phyloP scores from a whole-genome alignment of 2,797 vertebrate species.

The Steatocranus sp. region DNA sequence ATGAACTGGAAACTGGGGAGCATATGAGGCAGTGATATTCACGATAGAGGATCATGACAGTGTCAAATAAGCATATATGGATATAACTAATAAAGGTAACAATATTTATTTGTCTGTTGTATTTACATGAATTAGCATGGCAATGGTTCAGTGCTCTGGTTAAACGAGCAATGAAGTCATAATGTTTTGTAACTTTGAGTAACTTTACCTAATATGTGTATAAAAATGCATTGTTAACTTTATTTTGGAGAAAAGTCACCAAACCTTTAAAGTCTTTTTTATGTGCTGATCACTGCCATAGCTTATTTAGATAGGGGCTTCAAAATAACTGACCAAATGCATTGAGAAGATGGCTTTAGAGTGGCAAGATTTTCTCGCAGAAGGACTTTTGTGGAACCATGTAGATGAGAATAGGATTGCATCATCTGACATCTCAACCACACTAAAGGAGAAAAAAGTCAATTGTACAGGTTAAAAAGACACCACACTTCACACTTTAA shows the following conservation, averaged over 20 bases:
- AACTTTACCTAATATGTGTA: background rate
- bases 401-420: background rate
- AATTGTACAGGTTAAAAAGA: background rate
- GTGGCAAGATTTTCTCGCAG: background rate
- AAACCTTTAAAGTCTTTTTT: background rate
- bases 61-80: background rate
- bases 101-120: background rate
- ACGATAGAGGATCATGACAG: background rate
- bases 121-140: background rate
- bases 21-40: background rate
- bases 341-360: background rate
- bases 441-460: background rate
- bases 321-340: background rate
- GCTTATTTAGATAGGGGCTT: background rate
- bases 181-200: background rate
- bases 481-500: background rate
- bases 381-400: background rate
- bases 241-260: background rate
- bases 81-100: background rate
- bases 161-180: background rate
- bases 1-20: background rate
- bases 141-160: background rate
- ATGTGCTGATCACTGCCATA: background rate
- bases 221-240: fast-evolving
- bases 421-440: background rate